Base-by-base conservation (phyloP, 2,888 invertebrate species). In the Blastobasis adustella region DNA sequence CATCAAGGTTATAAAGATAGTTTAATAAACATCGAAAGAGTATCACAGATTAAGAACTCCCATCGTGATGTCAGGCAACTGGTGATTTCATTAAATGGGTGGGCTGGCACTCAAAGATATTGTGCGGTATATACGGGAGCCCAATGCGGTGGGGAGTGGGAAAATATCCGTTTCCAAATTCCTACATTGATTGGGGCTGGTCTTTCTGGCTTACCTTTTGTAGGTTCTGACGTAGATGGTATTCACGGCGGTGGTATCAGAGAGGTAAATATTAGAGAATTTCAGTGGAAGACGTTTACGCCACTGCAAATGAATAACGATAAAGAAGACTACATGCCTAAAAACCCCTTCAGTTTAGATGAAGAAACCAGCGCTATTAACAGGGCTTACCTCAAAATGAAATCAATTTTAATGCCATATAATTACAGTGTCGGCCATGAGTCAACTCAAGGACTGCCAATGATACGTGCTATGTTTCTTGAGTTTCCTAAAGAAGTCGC, bases 211-310 rank as follows among this genome's bases (percentile, higher is more conserved):
- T 66, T 73, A 55, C 86, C 87, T 6, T 58, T 84, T 37, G 66
- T 87, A 9, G 87, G 87, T 6, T 85, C 87, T 1, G 87, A 88
- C 56, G 80, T 87, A 81, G 87, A 88, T 57, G 87, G 87, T 6
- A 88, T 88, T 61, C 87, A 72, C 55, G 73, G 69, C 40, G 87
- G 87, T 1, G 73, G 69, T 39, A 59, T 65, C 4, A 76, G 66
- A 63, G 67, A 77, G 55, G 70, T 88, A 1, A 83, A 86, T 55
- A 61, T 86, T 49, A 71, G 87, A 49, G 87, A 88, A 61, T 88
- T 71, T 58, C 87, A 88, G 64, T 88, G 87, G 87, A 88, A 88
- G 57, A 55, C 85, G 2, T 88, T 88, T 57, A 87, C 87, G 37
- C 86, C 87, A 5, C 59, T 88, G 42, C 87, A 88, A 58, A 59